A percentile compares a stretch with the other conserved stretches of the same genome.
These are phyloP conservation scores for Prinia subflava DNA, from an alignment of 2,113 vertebrate genomes.

Conservation along the genomic window DNA sequence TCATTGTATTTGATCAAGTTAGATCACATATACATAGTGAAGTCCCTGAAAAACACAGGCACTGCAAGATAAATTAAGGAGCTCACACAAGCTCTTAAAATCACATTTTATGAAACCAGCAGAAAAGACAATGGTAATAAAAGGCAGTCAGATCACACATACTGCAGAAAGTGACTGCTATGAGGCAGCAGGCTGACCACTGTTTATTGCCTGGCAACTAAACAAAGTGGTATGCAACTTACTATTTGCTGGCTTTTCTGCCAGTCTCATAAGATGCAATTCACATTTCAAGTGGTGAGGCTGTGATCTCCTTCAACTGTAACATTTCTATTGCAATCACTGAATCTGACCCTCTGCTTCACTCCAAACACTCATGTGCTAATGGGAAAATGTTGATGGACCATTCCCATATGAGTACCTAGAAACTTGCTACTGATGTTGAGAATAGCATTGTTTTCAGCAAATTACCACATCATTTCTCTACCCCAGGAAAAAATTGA, in stretches of 20 bases:
- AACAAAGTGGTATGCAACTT: not conserved
- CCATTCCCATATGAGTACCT: not conserved
- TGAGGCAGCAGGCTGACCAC: not conserved
- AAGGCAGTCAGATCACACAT: not conserved
- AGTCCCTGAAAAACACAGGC: not conserved
- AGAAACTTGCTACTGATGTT: not conserved
- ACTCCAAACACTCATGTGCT: not conserved
- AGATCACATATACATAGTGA: constrained; percentile 36
- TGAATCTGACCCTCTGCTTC: not conserved
- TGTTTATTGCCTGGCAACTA: not conserved
- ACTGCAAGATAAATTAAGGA: constrained; percentile 29
- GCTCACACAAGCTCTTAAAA: not conserved
- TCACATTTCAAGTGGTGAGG: not conserved
- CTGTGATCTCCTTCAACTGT: not conserved
- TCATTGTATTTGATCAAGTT: constrained; percentile 44
- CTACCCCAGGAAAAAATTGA: not conserved
- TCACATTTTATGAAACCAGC: not conserved
- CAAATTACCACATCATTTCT: not conserved
- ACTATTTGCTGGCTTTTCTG: not conserved
- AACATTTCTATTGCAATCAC: not conserved
- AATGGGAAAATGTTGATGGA: not conserved
- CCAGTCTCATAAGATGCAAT: not conserved
- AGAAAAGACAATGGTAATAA: not conserved
- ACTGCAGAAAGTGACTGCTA: not conserved
- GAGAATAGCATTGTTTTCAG: not conserved